Evolutionary conservation across 2,113 vertebrate genomes (phyloP).

Genomic region (Gopherus evgoodei): DNA sequence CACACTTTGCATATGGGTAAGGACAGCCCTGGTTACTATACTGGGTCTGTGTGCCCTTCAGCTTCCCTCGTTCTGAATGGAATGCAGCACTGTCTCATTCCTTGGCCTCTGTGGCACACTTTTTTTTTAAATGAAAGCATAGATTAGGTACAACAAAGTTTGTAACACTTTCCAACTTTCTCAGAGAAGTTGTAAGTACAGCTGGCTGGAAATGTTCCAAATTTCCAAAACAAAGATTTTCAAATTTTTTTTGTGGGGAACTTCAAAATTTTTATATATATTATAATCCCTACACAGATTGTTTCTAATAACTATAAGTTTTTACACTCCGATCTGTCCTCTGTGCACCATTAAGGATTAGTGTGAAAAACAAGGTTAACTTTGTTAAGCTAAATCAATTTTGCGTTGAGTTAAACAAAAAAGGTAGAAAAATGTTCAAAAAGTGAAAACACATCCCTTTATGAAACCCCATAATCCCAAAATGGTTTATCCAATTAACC

Average conservation of each 20-base stretch:
- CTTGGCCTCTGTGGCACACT: too few relatives aligned
- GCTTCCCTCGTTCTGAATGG: too few relatives aligned
- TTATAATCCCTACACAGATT: background rate
- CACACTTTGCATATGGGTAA: too few relatives aligned
- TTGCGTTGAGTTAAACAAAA: conserved; percentile 43
- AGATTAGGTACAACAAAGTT: background rate
- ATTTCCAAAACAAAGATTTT: background rate
- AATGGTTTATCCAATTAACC: conserved; percentile 26
- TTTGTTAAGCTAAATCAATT: conserved; percentile 34
- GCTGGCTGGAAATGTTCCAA: background rate
- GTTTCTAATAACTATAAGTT: background rate
- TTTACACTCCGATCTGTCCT: background rate
- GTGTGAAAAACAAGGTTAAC: conserved; percentile 45
- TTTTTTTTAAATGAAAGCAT: background rate
- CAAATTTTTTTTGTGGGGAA: background rate
- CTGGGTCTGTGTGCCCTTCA: too few relatives aligned
- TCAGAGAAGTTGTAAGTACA: conserved; percentile 19
- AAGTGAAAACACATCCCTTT: background rate
- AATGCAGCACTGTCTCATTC: too few relatives aligned
- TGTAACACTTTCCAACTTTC: background rate
- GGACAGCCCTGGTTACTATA: too few relatives aligned
- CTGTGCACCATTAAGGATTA: conserved; percentile 21
- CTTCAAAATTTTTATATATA: background rate
- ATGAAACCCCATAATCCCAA: background rate
- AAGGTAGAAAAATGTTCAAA: conserved; percentile 31